These are phyloP conservation scores for Urosaurus nigricauda DNA, from an alignment of 2,797 vertebrate species.

Conservation along the genomic window DNA sequence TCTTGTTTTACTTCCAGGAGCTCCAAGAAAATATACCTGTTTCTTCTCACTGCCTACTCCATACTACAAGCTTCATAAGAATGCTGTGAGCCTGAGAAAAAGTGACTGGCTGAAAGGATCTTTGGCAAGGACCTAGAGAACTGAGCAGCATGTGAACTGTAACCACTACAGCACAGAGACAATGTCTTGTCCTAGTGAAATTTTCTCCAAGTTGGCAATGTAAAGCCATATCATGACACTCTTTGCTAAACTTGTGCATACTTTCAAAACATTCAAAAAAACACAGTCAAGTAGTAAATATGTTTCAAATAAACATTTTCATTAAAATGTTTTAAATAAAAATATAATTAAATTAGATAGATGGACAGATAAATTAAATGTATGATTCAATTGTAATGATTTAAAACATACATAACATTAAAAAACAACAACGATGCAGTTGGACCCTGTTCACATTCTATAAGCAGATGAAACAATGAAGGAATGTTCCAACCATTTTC, in stretches of 20 bases:
- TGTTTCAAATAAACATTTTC: background rate
- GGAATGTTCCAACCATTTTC: background rate
- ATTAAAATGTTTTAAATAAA: too few relatives aligned
- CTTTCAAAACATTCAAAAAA: slow-evolving; percentile 37
- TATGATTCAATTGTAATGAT: background rate
- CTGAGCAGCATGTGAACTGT: background rate
- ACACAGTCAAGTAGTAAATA: background rate
- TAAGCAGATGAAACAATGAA: too few relatives aligned
- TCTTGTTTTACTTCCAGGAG: background rate
- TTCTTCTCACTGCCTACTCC: too few relatives aligned
- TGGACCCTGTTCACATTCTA: background rate
- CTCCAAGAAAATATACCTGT: background rate
- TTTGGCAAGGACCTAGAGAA: background rate
- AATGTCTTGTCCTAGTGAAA: background rate
- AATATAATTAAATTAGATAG: too few relatives aligned
- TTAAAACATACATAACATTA: background rate
- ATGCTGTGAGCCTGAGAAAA: background rate
- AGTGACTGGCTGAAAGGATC: background rate
- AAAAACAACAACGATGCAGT: background rate
- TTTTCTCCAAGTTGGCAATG: slow-evolving; percentile 39
- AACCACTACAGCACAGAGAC: background rate
- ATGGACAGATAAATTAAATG: too few relatives aligned
- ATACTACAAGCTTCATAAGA: background rate
- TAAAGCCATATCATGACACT: slow-evolving; percentile 10
- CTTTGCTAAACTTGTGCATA: background rate